Conservation (phyloP, 1,140 invertebrate species). For the Ceratina australensis region DNA sequence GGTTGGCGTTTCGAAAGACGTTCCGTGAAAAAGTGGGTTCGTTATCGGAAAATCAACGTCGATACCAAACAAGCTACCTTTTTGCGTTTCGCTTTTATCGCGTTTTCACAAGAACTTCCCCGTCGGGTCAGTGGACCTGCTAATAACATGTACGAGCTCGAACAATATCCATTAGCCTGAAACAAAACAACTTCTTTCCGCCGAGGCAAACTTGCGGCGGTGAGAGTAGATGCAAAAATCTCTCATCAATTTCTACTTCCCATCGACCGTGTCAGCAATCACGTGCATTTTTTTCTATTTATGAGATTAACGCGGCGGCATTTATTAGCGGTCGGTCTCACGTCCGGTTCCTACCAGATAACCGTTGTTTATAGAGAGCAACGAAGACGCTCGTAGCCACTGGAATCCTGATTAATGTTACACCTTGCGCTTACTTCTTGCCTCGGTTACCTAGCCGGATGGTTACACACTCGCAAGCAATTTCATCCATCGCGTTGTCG, state of each 20-base stretch:
- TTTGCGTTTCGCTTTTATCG: neutral
- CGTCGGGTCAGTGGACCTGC: neutral
- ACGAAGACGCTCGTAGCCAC: neutral
- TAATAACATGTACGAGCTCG: slow-evolving; percentile 2
- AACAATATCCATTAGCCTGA: slow-evolving; percentile 13
- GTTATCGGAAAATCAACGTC: neutral
- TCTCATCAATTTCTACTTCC: no score
- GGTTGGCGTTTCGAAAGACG: no score
- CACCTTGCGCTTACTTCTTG: neutral
- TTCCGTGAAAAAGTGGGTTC: no score
- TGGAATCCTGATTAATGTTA: slow-evolving; percentile 35
- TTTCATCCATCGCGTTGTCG: neutral
- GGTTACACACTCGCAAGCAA: neutral
- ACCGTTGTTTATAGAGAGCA: neutral
- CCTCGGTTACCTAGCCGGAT: neutral
- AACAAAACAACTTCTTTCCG: neutral
- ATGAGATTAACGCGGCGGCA: neutral
- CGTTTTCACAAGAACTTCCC: neutral
- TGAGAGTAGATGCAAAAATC: neutral
- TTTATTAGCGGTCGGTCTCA: slow-evolving; percentile 3
- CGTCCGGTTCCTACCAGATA: neutral
- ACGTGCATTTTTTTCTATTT: no score
- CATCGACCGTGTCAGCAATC: no score
- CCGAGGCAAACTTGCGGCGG: no score
- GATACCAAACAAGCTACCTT: neutral